Conservation (phyloP, 2,797 vertebrate species). For the Aplochiton taeniatus region DNA sequence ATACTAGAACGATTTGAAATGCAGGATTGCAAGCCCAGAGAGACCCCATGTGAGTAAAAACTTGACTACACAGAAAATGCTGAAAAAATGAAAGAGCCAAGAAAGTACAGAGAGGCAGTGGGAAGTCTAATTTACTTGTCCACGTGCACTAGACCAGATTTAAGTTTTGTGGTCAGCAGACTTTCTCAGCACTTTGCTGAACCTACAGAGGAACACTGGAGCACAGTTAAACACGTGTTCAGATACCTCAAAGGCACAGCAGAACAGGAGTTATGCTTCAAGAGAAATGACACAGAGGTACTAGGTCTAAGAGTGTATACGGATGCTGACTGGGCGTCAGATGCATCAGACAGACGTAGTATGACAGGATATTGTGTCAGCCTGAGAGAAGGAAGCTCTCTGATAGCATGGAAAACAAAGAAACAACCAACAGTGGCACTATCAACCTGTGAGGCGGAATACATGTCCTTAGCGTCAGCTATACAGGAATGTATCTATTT, state of each 20-base stretch:
- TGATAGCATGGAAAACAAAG: conserved; percentile 25
- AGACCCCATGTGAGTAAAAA: conserved; percentile 22
- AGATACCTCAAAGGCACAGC: conserved; percentile 18
- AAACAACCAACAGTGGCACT: conserved; percentile 23
- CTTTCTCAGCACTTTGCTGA: conserved; percentile 25
- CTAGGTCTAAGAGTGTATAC: conserved; percentile 32
- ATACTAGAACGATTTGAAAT: conserved; percentile 18
- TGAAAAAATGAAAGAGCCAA: conserved; percentile 11
- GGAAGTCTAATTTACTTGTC: conserved; percentile 19
- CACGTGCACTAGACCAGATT: conserved; percentile 22
- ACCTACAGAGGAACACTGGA: conserved; percentile 21
- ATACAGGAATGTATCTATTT: conserved; percentile 17
- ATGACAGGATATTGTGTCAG: conserved; percentile 27
- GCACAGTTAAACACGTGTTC: conserved; percentile 28
- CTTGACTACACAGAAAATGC: conserved; percentile 11
- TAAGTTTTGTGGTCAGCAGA: conserved; percentile 31
- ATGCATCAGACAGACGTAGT: conserved; percentile 42
- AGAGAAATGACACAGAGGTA: conserved; percentile 28
- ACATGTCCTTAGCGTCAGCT: conserved; percentile 12
- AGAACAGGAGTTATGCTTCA: conserved; percentile 7
- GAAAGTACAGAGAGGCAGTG: conserved; percentile 27
- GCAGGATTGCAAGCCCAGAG: conserved; percentile 12
- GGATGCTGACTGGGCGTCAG: conserved; percentile 44
- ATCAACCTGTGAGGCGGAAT: conserved; percentile 25
- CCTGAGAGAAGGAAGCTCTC: not conserved